These are phyloP conservation scores for Archips xylosteana DNA, from an alignment of 2,888 invertebrate genomes.

Conservation along the genomic window DNA sequence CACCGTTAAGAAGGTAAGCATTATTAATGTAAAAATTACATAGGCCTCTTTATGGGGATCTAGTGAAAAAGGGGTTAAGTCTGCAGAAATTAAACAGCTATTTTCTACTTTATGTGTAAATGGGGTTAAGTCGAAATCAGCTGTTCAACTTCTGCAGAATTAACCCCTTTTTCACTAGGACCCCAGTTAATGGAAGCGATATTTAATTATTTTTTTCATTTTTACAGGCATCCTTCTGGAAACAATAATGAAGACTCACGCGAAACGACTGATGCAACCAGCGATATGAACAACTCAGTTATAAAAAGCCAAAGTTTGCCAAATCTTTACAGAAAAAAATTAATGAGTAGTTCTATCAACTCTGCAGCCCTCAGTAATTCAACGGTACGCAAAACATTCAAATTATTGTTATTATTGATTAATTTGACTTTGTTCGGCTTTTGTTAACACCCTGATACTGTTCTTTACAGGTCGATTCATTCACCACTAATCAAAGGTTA, in stretches of 20 bases:
- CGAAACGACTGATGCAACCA: constrained; percentile 83
- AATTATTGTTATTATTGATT: constrained; percentile 42
- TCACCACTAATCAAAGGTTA: constrained; percentile 77
- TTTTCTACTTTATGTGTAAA: too few species aligned
- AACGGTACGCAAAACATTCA: constrained; percentile 83
- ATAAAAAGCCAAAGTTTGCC: constrained; percentile 93
- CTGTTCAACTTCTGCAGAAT: too few species aligned
- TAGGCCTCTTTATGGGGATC: too few species aligned
- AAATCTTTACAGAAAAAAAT: constrained; percentile 87
- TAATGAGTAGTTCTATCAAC: constrained; percentile 79
- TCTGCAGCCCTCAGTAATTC: constrained; percentile 88
- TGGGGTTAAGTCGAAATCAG: too few species aligned
- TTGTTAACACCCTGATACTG: constrained; percentile 24
- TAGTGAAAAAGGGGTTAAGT: too few species aligned
- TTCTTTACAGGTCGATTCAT: constrained; percentile 79
- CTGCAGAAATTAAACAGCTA: neutral
- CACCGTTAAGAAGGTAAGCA: constrained; percentile 86
- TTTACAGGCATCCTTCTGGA: constrained; percentile 90
- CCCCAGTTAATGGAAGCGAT: too few species aligned
- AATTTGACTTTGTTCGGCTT: constrained; percentile 16
- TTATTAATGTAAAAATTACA: neutral
- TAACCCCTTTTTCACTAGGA: too few species aligned
- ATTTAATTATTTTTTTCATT: neutral
- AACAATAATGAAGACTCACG: constrained; percentile 88
- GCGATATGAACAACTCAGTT: constrained; percentile 86